Base-by-base conservation (phyloP, 2,888 invertebrate species). In the Ditula angustiorana region DNA sequence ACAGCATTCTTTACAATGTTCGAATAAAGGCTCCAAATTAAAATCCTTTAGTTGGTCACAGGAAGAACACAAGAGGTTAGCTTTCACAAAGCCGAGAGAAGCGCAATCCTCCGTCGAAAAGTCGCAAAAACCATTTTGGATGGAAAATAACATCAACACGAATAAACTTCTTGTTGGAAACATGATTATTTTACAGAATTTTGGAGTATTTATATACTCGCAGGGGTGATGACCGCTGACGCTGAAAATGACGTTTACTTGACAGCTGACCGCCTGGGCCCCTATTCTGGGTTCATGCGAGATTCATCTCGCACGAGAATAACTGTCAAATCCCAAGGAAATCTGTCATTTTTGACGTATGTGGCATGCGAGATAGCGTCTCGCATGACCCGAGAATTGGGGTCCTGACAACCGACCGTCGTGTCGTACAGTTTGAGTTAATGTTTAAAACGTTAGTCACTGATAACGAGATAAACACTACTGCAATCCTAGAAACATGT, bases 21-120 rank as follows among this genome's bases (percentile, higher is more conserved):
- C 94, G 62, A 95, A 94, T 71, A 97, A 86, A 60, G 95, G 89
- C 53, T 94, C 94, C 67, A 98, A 89, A 66, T 95, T 94, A 83
- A 96, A 98, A 79, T 96, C 96, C 66, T 94, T 94, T 50, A 99
- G 90, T 81, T 96, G 95, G 74, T 97, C 96, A 87, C 99, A 99
- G 3, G 97, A 97, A 8, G 97, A 96, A 85, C 99, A 99, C 72
- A 97, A 85, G 63, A 99, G 93, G 86, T 96, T 96, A 19, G 96
- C 95, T 88, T 96, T 97, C 67, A 96, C 96, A 76, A 98, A 98
- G 8, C 99, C 99, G 62, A 98, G 85, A 11, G 95, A 93, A 79
- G 95, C 95, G 86, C 99, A 99, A 82, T 98, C 97, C 81, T 97
- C 96, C 4, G 95, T 94, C 1, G 96, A 94, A 83, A 95, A 95